Percentiles rank a stretch among this genome's conserved stretches.
These are phyloP conservation scores for Zosterops lateralis DNA, from an alignment of 2,113 vertebrate species.

Conservation along the genomic window DNA sequence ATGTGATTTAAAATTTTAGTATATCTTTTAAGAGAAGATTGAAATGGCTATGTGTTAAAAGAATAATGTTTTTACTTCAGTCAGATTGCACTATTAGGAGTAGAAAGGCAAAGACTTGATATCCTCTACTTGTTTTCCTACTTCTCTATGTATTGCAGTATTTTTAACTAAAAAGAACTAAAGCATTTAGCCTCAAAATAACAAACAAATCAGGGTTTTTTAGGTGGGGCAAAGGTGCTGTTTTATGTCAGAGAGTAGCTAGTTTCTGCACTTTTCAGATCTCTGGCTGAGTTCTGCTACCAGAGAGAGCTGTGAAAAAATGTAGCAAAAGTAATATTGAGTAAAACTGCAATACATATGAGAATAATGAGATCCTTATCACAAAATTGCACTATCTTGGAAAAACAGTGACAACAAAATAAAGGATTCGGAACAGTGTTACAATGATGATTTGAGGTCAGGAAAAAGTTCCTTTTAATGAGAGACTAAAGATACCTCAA, in stretches of 20 bases:
- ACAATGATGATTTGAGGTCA: neutral
- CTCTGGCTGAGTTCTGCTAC: neutral
- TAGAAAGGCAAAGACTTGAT: neutral
- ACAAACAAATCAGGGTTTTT: accelerated
- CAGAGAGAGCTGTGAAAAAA: neutral
- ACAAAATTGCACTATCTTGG: neutral
- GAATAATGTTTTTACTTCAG: neutral
- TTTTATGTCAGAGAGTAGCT: neutral
- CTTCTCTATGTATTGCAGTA: neutral
- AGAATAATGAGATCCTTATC: neutral
- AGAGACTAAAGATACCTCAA: neutral
- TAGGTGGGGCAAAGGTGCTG: neutral
- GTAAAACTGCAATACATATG: neutral
- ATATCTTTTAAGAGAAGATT: neutral
- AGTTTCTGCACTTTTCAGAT: neutral
- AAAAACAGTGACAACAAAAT: neutral
- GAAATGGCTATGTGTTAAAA: neutral
- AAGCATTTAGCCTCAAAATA: neutral
- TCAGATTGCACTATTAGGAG: neutral
- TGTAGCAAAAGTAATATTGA: neutral
- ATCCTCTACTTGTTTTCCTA: neutral
- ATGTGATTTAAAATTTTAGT: neutral
- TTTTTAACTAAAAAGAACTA: neutral
- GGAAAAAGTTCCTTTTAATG: neutral
- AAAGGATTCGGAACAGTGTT: neutral